Percentiles rank a stretch among this genome's conserved stretches.
Conservation (phyloP, 2,113 vertebrate species). For the Psephotus haematonotus region DNA sequence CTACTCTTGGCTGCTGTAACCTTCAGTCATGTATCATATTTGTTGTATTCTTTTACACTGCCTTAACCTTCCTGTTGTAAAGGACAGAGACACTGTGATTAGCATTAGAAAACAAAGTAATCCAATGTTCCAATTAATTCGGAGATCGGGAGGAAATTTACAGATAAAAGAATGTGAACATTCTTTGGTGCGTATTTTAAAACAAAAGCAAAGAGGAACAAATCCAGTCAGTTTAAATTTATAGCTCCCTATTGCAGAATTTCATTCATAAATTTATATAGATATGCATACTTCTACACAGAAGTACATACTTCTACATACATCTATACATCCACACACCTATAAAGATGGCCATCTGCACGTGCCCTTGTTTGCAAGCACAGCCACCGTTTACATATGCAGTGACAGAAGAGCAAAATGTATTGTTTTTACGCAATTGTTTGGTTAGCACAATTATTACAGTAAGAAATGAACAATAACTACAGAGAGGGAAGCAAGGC, state of each 20-base stretch:
- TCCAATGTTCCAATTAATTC: not conserved
- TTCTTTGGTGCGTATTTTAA: not conserved
- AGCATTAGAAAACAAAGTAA: not conserved
- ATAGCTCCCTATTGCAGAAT: not conserved
- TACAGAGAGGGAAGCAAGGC: not conserved
- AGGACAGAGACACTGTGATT: not conserved
- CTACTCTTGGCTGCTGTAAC: not conserved
- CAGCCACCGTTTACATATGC: fast-evolving
- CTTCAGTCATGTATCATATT: not conserved
- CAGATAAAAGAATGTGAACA: not conserved
- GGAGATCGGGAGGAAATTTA: not conserved
- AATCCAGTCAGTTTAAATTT: not conserved
- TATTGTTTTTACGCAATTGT: fast-evolving
- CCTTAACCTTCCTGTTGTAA: not conserved
- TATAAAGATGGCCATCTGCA: not conserved
- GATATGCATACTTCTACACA: not conserved
- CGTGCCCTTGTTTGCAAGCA: fast-evolving
- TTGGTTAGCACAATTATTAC: not conserved
- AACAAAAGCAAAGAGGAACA: not conserved
- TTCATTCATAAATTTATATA: not conserved
- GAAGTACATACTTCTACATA: not conserved
- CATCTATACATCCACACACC: not conserved
- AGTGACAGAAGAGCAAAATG: not conserved
- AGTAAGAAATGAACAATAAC: not conserved
- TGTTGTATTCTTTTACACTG: not conserved